A percentile compares a stretch with the other conserved stretches of the same genome.
Evolutionary conservation across 2,888 invertebrate species (phyloP).

Genomic region (Caenorhabditis sp.): DNA sequence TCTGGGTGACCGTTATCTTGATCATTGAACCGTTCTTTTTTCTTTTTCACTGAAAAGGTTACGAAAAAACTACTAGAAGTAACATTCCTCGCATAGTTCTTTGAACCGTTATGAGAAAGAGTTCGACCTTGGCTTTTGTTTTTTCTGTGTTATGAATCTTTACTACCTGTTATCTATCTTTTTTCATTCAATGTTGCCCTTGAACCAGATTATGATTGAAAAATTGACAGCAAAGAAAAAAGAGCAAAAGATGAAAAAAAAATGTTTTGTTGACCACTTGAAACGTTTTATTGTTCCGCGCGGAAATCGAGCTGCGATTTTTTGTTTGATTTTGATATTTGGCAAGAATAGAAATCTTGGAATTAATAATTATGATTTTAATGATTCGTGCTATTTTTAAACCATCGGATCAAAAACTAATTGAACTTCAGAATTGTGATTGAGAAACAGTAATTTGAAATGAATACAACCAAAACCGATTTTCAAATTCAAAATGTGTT

Average conservation of each 20-base stretch:
- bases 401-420: neutral
- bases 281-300: slow-evolving; percentile 24
- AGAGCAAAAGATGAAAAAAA: neutral
- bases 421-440: no score
- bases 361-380: no score
- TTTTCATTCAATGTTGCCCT: slow-evolving; percentile 18
- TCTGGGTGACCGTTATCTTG: neutral
- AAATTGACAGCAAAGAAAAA: neutral
- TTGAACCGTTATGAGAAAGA: slow-evolving; percentile 25
- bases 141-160: slow-evolving; percentile 11
- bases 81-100: slow-evolving; percentile 22
- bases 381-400: no score
- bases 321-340: neutral
- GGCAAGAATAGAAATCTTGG: neutral
- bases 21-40: neutral
- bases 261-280: slow-evolving; percentile 21
- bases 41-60: neutral
- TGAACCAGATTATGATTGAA: slow-evolving; percentile 29
- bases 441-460: neutral
- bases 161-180: slow-evolving; percentile 1
- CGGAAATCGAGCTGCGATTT: neutral
- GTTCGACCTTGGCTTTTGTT: slow-evolving; percentile 35
- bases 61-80: slow-evolving; percentile 7
- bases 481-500: no score
- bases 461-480: no score